A percentile compares a stretch with the other conserved stretches of the same genome.
Evolutionary conservation across 2,888 invertebrate species (phyloP).

Genomic region (Eilema griseolum): DNA sequence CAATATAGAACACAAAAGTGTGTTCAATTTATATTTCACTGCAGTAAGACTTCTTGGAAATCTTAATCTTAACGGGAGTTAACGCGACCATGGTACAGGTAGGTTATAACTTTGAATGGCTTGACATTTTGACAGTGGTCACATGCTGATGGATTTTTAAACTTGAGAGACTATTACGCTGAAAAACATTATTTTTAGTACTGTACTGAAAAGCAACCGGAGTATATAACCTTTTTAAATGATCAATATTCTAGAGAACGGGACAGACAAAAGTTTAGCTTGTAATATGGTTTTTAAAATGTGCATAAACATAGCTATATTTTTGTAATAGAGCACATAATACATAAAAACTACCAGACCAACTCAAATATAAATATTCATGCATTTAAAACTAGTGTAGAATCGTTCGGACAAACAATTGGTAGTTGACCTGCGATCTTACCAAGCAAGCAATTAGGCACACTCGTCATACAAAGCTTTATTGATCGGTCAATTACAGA

Average conservation of each 20-base stretch:
- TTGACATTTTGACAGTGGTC: too few species aligned
- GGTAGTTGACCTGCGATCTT: slow-evolving; percentile 19
- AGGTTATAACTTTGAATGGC: too few species aligned
- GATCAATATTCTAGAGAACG: too few species aligned
- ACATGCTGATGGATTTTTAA: too few species aligned
- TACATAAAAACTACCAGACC: not conserved
- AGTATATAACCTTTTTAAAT: too few species aligned
- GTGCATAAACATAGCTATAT: too few species aligned
- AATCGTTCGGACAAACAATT: slow-evolving; percentile 15
- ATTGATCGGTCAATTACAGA: slow-evolving; percentile 6
- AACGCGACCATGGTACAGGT: too few species aligned
- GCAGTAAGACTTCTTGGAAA: not conserved
- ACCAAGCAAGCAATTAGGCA: slow-evolving; percentile 6
- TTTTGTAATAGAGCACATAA: too few species aligned
- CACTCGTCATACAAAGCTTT: not conserved
- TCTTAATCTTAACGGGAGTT: not conserved
- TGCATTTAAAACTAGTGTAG: not conserved
- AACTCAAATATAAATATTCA: not conserved
- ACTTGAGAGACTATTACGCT: too few species aligned
- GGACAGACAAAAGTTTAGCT: too few species aligned
- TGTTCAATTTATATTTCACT: slow-evolving; percentile 3
- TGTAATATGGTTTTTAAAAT: too few species aligned
- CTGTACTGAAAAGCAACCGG: too few species aligned
- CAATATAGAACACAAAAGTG: not conserved
- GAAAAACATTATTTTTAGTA: not conserved